These are phyloP conservation scores for Papilio dardanus DNA, from an alignment of 1,140 invertebrate species.

Conservation along the genomic window DNA sequence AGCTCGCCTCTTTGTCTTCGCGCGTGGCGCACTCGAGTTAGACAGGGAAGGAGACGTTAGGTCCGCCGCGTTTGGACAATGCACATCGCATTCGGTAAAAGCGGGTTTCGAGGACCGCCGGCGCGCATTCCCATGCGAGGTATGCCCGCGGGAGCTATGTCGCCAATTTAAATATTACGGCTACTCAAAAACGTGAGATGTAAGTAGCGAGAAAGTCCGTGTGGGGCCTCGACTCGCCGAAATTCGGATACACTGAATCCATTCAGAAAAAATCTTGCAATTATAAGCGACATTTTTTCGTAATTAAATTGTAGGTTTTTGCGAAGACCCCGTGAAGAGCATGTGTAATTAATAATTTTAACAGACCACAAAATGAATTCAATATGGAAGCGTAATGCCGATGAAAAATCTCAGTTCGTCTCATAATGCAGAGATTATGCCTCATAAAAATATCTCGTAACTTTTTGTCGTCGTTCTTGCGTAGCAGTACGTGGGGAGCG, in stretches of 20 bases:
- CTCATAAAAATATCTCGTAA: conserved; percentile 66
- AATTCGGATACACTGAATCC: conserved; percentile 71
- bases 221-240: conserved; percentile 68
- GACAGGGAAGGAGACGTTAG: conserved; percentile 64
- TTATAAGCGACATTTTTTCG: conserved; percentile 73
- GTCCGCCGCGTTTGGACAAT: conserved; percentile 61
- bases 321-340: conserved; percentile 42
- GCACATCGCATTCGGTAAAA: conserved; percentile 73
- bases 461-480: conserved; percentile 38
- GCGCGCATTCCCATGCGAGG: conserved; percentile 78
- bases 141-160: conserved; percentile 77
- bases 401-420: conserved; percentile 51
- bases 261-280: conserved; percentile 67
- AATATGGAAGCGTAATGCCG: conserved; percentile 54
- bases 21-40: conserved; percentile 52
- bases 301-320: conserved; percentile 75
- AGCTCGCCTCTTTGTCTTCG: conserved; percentile 61
- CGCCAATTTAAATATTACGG: conserved; percentile 80
- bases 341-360: conserved; percentile 69
- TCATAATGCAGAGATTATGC: conserved; percentile 66
- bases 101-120: conserved; percentile 74
- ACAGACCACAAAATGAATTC: conserved; percentile 50
- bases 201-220: conserved; percentile 75
- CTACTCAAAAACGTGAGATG: conserved; percentile 80
- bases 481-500: not conserved